Conservation (phyloP, 2,113 vertebrate species). For the Pipa parva region DNA sequence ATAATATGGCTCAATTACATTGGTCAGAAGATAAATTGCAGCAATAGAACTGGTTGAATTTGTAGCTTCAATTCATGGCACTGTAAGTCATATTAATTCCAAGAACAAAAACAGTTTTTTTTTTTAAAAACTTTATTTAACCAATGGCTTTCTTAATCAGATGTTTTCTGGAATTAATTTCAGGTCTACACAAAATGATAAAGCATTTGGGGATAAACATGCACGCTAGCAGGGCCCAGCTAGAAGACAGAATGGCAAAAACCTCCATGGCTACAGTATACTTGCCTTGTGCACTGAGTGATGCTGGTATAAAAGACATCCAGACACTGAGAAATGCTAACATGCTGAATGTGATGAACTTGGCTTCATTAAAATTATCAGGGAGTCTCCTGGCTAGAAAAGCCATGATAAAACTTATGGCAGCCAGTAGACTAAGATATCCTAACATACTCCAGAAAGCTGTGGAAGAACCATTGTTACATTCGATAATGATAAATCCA, state of each 20-base stretch:
- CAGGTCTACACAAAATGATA: constrained; percentile 13
- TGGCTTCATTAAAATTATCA: constrained; percentile 45
- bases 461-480: not conserved
- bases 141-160: not conserved
- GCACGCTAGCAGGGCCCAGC: constrained; percentile 7
- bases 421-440: constrained; percentile 30
- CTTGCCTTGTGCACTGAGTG: constrained; percentile 19
- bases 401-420: constrained; percentile 36
- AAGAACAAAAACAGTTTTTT: too few species aligned
- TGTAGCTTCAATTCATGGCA: too few species aligned
- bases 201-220: constrained; percentile 34
- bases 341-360: constrained; percentile 47
- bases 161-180: constrained; percentile 34
- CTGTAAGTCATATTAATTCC: too few species aligned
- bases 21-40: too few species aligned
- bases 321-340: constrained; percentile 39
- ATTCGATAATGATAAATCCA: not conserved
- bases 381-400: constrained; percentile 41
- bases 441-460: constrained; percentile 34
- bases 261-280: constrained; percentile 40
- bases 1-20: too few species aligned
- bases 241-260: constrained; percentile 38
- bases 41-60: too few species aligned
- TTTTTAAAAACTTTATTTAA: too few species aligned
- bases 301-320: constrained; percentile 23